phyloP scores from a whole-genome alignment of 2,113 vertebrate species.

The Apus apus region DNA sequence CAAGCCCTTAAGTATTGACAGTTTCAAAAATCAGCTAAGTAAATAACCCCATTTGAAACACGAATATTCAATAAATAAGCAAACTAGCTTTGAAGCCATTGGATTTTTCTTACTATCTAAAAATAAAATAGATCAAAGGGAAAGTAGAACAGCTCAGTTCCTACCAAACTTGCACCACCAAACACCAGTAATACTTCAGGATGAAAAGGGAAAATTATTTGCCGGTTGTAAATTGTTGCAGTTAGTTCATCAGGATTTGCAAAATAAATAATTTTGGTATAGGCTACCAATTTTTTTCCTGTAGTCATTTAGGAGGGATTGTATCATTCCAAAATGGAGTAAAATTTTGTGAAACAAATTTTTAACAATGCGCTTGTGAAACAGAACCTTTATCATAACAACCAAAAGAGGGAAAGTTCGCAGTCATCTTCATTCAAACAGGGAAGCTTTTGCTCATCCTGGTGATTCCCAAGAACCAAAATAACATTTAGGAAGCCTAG shows the following conservation, averaged over 20 bases:
- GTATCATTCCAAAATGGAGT: neutral
- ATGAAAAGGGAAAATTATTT: neutral
- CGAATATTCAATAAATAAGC: neutral
- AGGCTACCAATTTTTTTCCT: neutral
- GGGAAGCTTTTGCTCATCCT: neutral
- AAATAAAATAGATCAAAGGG: neutral
- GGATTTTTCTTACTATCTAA: neutral
- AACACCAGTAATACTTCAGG: neutral
- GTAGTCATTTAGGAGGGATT: neutral
- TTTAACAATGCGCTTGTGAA: neutral
- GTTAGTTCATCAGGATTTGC: neutral
- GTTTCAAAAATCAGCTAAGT: neutral
- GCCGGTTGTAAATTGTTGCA: neutral
- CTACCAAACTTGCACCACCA: neutral
- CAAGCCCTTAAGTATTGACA: neutral
- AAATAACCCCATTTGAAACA: neutral
- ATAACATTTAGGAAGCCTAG: neutral
- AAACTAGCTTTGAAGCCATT: neutral
- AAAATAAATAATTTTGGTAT: neutral
- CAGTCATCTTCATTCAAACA: neutral
- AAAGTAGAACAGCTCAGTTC: neutral
- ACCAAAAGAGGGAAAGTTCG: neutral
- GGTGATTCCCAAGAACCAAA: neutral
- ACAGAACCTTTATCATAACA: neutral
- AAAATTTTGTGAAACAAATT: neutral